Base-by-base conservation (phyloP, 2,888 invertebrate species). In the Andrena bicolor region DNA sequence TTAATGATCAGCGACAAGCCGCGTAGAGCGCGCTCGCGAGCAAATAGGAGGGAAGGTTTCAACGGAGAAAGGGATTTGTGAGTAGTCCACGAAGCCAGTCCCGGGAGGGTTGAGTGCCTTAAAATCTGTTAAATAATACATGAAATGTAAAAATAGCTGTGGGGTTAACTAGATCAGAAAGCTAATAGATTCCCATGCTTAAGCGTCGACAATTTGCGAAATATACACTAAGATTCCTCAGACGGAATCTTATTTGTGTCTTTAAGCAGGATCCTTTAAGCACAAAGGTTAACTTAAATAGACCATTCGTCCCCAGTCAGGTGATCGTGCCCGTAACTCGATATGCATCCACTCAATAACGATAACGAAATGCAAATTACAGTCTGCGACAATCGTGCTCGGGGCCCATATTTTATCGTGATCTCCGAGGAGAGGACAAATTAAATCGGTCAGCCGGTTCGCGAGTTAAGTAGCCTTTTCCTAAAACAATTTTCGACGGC, bases 111-210 rank as follows among this genome's bases (percentile, higher is more conserved):
- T 71, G 66, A 79, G 65, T 66, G 51, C 60, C 41, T 51, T 32
- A 28, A 79, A 41, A 71, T 71, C 71, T 51, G 60, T 71, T 80
- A 60, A 80, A 80, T 66, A 71, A 79, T 65, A 80, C 80, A 80
- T 61, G 71, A 65, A 61, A 30, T n/a, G 60, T 20, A 28, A 53
- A 65, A 61, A 61, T 71, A 64, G 16, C 26, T 41, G 28, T 0
- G 26, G 8, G 60, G 16, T 41, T 32, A 65, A 69, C 61, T 16
- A 28, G 68, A 76, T 76, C 32, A 35, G 53, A 26, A 48, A 68
- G 23, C 48, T 10, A 32, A 41, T 68, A 48, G 30, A 30, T 10
- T n/a, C 26, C 28, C n/a, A 1, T 65, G 26, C n/a, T 16, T 41
- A 53, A 30, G 51, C 13, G 10, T 8, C 13, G n/a, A n/a, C 51